These are phyloP conservation scores for Biston stratarius DNA, from an alignment of 2,888 invertebrate genomes.

Conservation along the genomic window DNA sequence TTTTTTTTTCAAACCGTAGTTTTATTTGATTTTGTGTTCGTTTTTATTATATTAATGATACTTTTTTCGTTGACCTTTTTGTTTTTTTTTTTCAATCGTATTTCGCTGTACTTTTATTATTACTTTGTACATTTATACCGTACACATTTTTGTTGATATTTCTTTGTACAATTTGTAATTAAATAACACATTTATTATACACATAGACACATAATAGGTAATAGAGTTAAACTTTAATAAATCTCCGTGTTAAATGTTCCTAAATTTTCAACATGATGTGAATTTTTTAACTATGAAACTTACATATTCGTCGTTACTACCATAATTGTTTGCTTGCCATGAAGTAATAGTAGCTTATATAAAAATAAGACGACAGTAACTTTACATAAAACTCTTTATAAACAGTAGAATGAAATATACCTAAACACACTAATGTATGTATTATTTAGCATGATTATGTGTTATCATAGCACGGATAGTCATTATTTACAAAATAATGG, in stretches of 20 bases:
- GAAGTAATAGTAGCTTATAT: slow-evolving; percentile 56
- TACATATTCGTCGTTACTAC: slow-evolving; percentile 60
- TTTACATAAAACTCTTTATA: slow-evolving; percentile 28
- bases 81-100: slow-evolving; percentile 48
- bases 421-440: slow-evolving; percentile 20
- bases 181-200: slow-evolving; percentile 56
- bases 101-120: slow-evolving; percentile 48
- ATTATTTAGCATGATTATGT: slow-evolving; percentile 25
- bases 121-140: slow-evolving; percentile 55
- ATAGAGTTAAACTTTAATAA: slow-evolving; percentile 79
- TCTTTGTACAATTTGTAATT: slow-evolving; percentile 74
- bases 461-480: slow-evolving; percentile 39
- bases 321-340: slow-evolving; percentile 78
- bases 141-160: slow-evolving; percentile 66
- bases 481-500: slow-evolving; percentile 9
- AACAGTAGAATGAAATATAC: slow-evolving; percentile 35
- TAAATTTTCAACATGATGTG: slow-evolving; percentile 79
- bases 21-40: slow-evolving; percentile 78
- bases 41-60: slow-evolving; percentile 52
- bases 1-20: slow-evolving; percentile 68
- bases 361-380: slow-evolving; percentile 42
- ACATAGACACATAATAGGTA: slow-evolving; percentile 75
- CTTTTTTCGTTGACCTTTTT: slow-evolving; percentile 67
- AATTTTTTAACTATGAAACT: slow-evolving; percentile 65
- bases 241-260: slow-evolving; percentile 86